phyloP scores from a whole-genome alignment of 2,113 vertebrate genomes.

The Alligator sinensis region DNA sequence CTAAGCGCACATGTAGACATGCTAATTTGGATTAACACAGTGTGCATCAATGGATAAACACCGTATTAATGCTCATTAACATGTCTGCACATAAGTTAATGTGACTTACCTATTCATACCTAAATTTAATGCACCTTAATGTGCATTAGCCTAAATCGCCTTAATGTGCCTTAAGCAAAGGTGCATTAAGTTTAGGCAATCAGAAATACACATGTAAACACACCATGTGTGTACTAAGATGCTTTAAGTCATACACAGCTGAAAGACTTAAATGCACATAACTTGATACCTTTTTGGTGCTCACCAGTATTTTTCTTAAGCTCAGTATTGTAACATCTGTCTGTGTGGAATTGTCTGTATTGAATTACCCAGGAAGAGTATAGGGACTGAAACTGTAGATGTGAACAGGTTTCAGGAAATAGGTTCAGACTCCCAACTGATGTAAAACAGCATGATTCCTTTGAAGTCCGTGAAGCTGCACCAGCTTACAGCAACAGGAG shows the following conservation, averaged over 20 bases:
- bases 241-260: not conserved
- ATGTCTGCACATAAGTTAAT: too few relatives aligned
- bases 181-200: too few relatives aligned
- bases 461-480: not conserved
- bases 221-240: not conserved
- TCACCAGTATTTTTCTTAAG: not conserved
- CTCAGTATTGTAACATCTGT: not conserved
- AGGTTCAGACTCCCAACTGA: not conserved
- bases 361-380: slow-evolving; percentile 18
- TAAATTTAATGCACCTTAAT: too few relatives aligned
- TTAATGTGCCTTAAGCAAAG: too few relatives aligned
- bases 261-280: not conserved
- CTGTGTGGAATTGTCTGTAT: not conserved
- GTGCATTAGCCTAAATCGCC: too few relatives aligned
- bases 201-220: not conserved
- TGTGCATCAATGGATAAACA: too few relatives aligned
- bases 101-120: too few relatives aligned
- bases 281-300: not conserved
- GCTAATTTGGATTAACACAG: too few relatives aligned
- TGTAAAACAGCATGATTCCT: too few relatives aligned
- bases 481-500: not conserved
- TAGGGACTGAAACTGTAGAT: slow-evolving; percentile 40
- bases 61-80: too few relatives aligned
- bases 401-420: not conserved
- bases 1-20: too few relatives aligned